phyloP scores from a whole-genome alignment of 2,113 vertebrate species.

The Odocoileus hemionus region DNA sequence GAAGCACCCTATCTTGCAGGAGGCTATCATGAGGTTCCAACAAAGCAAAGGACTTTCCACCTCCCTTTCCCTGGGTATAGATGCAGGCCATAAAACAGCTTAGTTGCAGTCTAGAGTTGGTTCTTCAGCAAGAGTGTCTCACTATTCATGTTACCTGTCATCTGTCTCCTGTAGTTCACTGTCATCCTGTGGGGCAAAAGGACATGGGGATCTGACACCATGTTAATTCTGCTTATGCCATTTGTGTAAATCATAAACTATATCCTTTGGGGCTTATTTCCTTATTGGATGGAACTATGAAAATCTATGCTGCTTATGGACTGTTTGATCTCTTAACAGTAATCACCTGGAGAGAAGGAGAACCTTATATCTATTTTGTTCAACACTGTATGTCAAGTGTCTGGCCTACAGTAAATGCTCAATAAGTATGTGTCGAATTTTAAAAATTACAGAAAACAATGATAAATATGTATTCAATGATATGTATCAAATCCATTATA shows the following conservation, averaged over 20 bases:
- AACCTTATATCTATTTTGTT: slow-evolving; percentile 17
- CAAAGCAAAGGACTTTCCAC: background rate
- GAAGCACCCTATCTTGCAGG: background rate
- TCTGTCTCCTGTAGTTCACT: background rate
- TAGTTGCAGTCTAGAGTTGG: background rate
- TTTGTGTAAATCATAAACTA: slow-evolving; percentile 40
- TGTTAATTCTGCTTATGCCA: background rate
- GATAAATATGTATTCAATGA: background rate
- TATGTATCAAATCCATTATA: background rate
- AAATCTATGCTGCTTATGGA: background rate
- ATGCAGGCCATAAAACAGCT: background rate
- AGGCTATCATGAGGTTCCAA: background rate
- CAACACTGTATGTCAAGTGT: background rate
- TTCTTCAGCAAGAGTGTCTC: background rate
- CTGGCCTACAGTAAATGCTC: background rate
- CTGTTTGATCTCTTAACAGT: background rate
- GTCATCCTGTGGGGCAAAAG: background rate
- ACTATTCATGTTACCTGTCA: background rate
- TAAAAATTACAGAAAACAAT: background rate
- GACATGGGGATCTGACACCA: background rate
- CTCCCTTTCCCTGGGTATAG: background rate
- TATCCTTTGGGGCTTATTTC: background rate
- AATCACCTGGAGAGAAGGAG: background rate
- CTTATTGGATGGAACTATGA: slow-evolving; percentile 16
- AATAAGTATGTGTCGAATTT: background rate